Conservation (phyloP, 2,113 vertebrate species). For the Choloepus hoffmanni region DNA sequence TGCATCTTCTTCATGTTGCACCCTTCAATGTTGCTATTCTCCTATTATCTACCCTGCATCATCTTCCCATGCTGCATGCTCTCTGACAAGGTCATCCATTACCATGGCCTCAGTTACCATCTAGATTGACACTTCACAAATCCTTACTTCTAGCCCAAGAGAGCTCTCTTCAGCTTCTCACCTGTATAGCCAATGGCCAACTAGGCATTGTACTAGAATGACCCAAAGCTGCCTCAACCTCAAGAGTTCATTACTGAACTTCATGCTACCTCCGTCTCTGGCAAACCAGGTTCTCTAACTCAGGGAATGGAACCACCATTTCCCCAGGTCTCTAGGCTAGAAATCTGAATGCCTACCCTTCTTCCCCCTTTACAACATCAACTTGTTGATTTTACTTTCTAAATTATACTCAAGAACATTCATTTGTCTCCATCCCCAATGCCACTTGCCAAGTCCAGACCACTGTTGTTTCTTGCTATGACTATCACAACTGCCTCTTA, state of each 20-base stretch:
- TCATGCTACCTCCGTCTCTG: neutral
- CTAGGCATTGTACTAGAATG: neutral
- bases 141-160: neutral
- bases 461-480: neutral
- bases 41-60: neutral
- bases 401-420: neutral
- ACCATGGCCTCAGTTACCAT: neutral
- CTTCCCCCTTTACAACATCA: neutral
- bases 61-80: neutral
- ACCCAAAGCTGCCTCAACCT: neutral
- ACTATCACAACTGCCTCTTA: accelerated
- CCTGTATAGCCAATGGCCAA: neutral
- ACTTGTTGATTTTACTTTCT: neutral
- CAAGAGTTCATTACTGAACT: neutral
- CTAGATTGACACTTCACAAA: neutral
- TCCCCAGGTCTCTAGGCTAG: neutral
- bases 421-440: neutral
- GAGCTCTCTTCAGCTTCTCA: neutral
- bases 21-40: too few relatives aligned
- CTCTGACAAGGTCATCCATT: neutral
- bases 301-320: neutral
- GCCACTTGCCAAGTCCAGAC: neutral
- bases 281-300: neutral
- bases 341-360: neutral
- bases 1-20: accelerated